These are phyloP conservation scores for Xylocopa sonorina DNA, from an alignment of 1,140 invertebrate genomes.

Conservation along the genomic window DNA sequence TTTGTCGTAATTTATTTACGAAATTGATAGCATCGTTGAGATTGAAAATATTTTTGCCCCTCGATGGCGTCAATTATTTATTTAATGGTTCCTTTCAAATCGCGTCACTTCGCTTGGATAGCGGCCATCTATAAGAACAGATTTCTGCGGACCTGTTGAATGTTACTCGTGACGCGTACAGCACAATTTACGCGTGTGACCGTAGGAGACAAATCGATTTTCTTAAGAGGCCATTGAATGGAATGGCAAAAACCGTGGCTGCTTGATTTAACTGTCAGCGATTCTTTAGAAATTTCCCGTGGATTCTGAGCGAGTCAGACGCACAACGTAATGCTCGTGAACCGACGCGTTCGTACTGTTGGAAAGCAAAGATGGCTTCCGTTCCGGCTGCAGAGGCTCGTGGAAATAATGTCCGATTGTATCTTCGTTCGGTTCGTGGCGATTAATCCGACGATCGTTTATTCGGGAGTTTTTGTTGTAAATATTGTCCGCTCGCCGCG, in stretches of 20 bases:
- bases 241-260: not conserved
- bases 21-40: too few relatives aligned
- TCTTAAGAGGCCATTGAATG: not conserved
- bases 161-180: too few relatives aligned
- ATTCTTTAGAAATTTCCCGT: not conserved
- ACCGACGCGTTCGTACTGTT: not conserved
- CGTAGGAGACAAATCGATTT: not conserved
- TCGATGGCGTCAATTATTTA: too few relatives aligned
- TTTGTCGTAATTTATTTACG: too few relatives aligned
- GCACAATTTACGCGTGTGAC: not conserved
- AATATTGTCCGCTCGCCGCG: not conserved
- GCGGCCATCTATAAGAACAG: too few relatives aligned
- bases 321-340: not conserved
- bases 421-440: too few relatives aligned
- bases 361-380: not conserved
- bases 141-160: too few relatives aligned
- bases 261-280: not conserved
- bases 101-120: too few relatives aligned
- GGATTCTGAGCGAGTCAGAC: not conserved
- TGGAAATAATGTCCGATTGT: not conserved
- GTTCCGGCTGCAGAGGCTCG: not conserved
- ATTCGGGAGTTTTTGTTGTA: not conserved
- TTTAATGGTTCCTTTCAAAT: too few relatives aligned
- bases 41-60: too few relatives aligned
- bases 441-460: too few relatives aligned